These are phyloP conservation scores for Strigops habroptila DNA, from an alignment of 2,113 vertebrate genomes.

Conservation along the genomic window DNA sequence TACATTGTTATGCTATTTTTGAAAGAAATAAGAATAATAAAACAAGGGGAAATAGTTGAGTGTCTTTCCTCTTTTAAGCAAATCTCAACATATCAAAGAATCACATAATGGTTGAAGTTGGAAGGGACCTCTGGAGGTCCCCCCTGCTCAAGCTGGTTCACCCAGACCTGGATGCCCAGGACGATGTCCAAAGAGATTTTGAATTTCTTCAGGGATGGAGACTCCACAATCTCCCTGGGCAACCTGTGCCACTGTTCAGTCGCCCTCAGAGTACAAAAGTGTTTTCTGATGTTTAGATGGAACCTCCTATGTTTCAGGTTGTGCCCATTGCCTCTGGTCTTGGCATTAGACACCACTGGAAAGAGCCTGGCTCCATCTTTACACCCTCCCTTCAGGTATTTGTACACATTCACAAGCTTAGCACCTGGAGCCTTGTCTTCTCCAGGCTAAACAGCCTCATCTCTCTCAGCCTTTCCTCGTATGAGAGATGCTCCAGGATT, in stretches of 20 bases:
- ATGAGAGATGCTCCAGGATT: neutral
- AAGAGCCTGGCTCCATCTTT: neutral
- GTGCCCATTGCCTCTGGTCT: neutral
- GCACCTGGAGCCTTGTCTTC: neutral
- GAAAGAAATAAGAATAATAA: slow-evolving; percentile 44
- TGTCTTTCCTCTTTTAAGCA: slow-evolving; percentile 1
- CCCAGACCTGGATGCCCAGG: neutral
- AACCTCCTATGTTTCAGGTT: neutral
- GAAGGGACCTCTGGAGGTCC: neutral
- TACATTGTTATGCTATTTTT: slow-evolving; percentile 41
- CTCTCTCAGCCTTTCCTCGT: neutral
- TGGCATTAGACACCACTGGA: neutral
- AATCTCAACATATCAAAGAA: neutral
- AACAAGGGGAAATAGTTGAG: neutral
- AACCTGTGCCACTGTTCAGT: neutral
- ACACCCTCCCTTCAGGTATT: neutral
- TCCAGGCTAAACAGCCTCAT: neutral
- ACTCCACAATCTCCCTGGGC: neutral
- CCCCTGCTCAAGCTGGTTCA: neutral
- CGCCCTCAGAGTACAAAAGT: neutral
- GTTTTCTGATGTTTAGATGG: neutral
- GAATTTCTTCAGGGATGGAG: neutral
- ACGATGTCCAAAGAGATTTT: neutral
- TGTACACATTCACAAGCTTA: neutral
- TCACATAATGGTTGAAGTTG: neutral